Evolutionary conservation across 1,140 invertebrate species (phyloP).

Genomic region (Mya arenaria): DNA sequence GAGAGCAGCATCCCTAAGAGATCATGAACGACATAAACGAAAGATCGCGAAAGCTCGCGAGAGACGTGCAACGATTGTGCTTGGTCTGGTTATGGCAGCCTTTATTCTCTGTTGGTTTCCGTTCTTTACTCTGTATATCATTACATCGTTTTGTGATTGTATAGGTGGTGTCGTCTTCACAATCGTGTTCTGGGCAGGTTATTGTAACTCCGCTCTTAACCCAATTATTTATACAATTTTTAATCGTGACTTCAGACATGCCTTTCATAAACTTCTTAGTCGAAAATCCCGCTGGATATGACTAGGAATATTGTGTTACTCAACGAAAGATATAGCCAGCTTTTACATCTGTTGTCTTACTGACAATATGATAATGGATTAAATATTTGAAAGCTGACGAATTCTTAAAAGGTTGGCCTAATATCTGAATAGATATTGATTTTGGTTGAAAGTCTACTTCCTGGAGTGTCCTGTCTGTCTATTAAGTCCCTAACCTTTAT

Average conservation of each 20-base stretch:
- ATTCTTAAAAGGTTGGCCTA: too few relatives aligned
- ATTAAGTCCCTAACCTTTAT: too few relatives aligned
- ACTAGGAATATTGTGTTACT: too few relatives aligned
- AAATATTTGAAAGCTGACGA: too few relatives aligned
- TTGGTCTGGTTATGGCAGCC: constrained; percentile 99
- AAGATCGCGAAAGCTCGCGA: constrained; percentile 97
- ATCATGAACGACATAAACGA: constrained; percentile 96
- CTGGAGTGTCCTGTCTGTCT: too few relatives aligned
- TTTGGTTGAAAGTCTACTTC: too few relatives aligned
- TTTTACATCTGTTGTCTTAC: too few relatives aligned
- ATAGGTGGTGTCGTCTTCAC: constrained; percentile 94
- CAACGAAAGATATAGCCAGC: too few relatives aligned
- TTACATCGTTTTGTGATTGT: constrained; percentile 92
- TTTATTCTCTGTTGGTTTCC: constrained; percentile 99
- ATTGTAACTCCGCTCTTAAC: constrained; percentile 98
- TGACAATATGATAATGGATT: too few relatives aligned
- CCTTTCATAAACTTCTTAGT: constrained; percentile 95
- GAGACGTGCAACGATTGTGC: constrained; percentile 96
- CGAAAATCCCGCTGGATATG: constrained; percentile 56
- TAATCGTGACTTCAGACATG: constrained; percentile 99
- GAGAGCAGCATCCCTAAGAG: constrained; percentile 76
- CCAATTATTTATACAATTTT: constrained; percentile 99
- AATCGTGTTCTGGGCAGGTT: constrained; percentile 98
- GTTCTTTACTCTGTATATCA: constrained; percentile 97
- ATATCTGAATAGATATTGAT: too few relatives aligned